phyloP scores from a whole-genome alignment of 1,140 invertebrate species.

The Thaumatotibia leucotreta region DNA sequence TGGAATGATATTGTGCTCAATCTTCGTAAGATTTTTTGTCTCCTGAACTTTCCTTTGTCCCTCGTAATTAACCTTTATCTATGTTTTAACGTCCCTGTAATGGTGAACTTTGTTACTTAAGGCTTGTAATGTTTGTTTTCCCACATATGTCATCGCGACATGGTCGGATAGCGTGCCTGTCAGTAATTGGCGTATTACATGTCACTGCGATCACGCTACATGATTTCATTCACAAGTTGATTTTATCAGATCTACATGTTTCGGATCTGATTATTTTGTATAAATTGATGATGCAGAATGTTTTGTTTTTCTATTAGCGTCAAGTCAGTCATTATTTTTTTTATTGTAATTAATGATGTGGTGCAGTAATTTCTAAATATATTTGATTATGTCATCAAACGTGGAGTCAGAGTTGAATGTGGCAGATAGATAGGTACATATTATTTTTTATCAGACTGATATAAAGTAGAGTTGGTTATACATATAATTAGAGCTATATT shows the following conservation, averaged over 20 bases:
- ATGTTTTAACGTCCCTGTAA: slow-evolving; percentile 1
- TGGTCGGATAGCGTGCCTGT: neutral
- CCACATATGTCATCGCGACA: neutral
- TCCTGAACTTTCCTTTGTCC: slow-evolving; percentile 10
- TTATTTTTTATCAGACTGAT: too few species aligned
- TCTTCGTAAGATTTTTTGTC: slow-evolving; percentile 12
- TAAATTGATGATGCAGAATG: neutral
- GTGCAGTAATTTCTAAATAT: neutral
- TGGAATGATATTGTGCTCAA: neutral
- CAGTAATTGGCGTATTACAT: slow-evolving; percentile 9
- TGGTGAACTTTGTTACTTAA: slow-evolving; percentile 2
- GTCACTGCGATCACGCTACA: neutral
- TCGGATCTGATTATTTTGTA: slow-evolving; percentile 1
- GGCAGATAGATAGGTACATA: too few species aligned
- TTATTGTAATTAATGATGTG: neutral
- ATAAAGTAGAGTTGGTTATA: too few species aligned
- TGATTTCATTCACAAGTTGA: slow-evolving; percentile 3
- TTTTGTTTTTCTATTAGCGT: slow-evolving; percentile 1
- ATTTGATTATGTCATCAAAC: neutral
- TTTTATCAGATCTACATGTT: neutral
- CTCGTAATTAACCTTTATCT: slow-evolving; percentile 13
- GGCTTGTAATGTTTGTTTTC: neutral
- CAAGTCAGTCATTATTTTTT: neutral
- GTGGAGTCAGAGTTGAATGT: neutral
- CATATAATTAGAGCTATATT: too few species aligned